These are phyloP conservation scores for Vombatus ursinus DNA, from an alignment of 2,113 vertebrate species.

Conservation along the genomic window DNA sequence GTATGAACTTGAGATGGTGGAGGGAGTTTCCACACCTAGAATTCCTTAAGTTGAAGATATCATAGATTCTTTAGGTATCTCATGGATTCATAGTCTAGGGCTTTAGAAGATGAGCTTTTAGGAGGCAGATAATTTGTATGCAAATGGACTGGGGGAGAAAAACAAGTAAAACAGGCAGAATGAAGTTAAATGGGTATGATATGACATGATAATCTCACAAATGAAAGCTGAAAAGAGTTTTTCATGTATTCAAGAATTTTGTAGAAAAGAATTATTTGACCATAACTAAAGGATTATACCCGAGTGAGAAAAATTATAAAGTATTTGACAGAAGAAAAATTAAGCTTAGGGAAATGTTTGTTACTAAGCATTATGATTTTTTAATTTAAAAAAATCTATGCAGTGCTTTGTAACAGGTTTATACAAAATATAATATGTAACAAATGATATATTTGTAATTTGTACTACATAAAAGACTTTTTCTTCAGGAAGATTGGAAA, in stretches of 20 bases:
- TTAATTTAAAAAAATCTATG: slow-evolving; percentile 47
- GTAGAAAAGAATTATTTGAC: slow-evolving; percentile 55
- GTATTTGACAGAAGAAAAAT: slow-evolving; percentile 47
- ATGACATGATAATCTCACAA: slow-evolving; percentile 43
- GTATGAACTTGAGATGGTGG: neutral
- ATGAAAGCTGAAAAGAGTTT: slow-evolving; percentile 40
- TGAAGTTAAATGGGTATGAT: slow-evolving; percentile 18
- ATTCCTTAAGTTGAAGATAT: neutral
- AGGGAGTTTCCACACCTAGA: neutral
- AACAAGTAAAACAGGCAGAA: neutral
- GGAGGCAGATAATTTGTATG: slow-evolving; percentile 35
- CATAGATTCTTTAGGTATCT: neutral
- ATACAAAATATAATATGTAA: slow-evolving; percentile 45
- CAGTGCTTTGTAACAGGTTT: neutral
- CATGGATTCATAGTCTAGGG: neutral
- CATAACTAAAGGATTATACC: slow-evolving; percentile 57
- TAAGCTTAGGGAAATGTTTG: slow-evolving; percentile 19
- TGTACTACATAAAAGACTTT: slow-evolving; percentile 21
- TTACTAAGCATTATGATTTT: slow-evolving; percentile 15
- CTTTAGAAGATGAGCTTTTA: slow-evolving; percentile 19
- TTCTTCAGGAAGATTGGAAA: slow-evolving; percentile 20
- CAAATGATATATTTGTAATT: neutral
- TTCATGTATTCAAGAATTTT: slow-evolving; percentile 53
- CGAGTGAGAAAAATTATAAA: slow-evolving; percentile 6
- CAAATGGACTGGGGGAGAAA: slow-evolving; percentile 20